These are phyloP conservation scores for Martes flavigula DNA, from an alignment of 2,797 vertebrate species.

Conservation along the genomic window DNA sequence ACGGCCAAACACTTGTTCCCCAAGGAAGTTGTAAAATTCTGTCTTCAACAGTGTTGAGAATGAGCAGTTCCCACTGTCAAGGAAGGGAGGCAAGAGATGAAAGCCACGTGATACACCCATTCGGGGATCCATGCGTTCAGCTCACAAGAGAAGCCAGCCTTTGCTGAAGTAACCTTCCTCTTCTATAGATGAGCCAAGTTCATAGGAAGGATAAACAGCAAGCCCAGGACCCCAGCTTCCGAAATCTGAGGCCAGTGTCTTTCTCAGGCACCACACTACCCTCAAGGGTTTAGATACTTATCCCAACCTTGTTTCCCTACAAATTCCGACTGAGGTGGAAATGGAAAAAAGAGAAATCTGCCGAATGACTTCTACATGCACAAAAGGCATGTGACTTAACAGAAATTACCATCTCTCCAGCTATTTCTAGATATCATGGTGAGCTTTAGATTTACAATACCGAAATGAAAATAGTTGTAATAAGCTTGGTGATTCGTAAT, in stretches of 20 bases:
- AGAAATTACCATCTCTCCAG: not conserved
- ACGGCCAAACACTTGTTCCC: not conserved
- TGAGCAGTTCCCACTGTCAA: not conserved
- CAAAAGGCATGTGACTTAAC: not conserved
- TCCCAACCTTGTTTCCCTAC: not conserved
- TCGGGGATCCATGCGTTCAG: not conserved
- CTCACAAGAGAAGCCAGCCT: not conserved
- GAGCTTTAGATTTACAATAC: not conserved
- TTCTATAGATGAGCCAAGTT: not conserved
- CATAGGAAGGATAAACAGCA: not conserved
- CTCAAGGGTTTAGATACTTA: not conserved
- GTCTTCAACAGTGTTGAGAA: not conserved
- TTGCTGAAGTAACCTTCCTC: not conserved
- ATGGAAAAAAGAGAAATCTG: not conserved
- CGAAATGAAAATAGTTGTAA: not conserved
- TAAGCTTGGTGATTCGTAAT: not conserved
- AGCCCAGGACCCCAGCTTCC: not conserved
- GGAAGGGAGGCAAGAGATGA: not conserved
- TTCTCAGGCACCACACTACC: not conserved
- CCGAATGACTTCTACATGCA: not conserved
- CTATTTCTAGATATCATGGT: not conserved
- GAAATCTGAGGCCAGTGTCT: not conserved
- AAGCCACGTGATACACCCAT: not conserved
- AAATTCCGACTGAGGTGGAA: not conserved
- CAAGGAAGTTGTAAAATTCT: not conserved